Conservation (phyloP, 2,797 vertebrate species). For the Aphelocoma californica region DNA sequence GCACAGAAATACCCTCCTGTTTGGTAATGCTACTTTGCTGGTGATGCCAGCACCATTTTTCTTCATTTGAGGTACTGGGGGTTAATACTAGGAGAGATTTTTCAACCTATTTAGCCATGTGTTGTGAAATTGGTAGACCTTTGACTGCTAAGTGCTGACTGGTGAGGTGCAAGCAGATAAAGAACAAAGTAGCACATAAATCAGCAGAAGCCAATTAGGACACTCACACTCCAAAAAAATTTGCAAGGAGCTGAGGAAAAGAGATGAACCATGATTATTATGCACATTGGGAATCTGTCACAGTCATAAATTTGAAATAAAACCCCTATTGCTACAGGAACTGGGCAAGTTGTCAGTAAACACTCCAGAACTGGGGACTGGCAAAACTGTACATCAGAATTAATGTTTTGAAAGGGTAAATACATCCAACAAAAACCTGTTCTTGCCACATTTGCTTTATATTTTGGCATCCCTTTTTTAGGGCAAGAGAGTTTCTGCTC, state of each 20-base stretch:
- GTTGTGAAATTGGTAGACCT: constrained; percentile 70
- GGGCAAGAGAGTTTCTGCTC: not conserved
- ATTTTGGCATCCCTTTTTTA: not conserved
- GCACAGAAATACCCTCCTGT: not conserved
- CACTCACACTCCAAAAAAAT: constrained; percentile 27
- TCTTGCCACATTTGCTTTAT: not conserved
- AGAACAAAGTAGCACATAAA: constrained; percentile 79
- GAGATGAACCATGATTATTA: not conserved
- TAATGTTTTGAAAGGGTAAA: not conserved
- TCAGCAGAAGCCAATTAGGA: constrained; percentile 64
- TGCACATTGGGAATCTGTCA: not conserved
- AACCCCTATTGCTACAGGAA: not conserved
- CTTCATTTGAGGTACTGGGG: not conserved
- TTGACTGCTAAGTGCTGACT: constrained; percentile 74
- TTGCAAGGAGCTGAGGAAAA: not conserved
- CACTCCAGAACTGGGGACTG: not conserved
- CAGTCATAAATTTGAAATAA: not conserved
- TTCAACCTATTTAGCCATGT: constrained; percentile 47
- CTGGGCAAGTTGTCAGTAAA: not conserved
- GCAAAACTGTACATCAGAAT: not conserved
- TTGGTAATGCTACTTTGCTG: not conserved
- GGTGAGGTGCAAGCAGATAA: constrained; percentile 76
- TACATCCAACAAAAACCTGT: not conserved
- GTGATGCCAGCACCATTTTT: not conserved
- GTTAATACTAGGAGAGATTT: constrained; percentile 46